Evolutionary conservation across 2,113 vertebrate genomes (phyloP), one percentile per base, ranked within the genome.

Genomic region (Tympanuchus pallidicinctus): DNA sequence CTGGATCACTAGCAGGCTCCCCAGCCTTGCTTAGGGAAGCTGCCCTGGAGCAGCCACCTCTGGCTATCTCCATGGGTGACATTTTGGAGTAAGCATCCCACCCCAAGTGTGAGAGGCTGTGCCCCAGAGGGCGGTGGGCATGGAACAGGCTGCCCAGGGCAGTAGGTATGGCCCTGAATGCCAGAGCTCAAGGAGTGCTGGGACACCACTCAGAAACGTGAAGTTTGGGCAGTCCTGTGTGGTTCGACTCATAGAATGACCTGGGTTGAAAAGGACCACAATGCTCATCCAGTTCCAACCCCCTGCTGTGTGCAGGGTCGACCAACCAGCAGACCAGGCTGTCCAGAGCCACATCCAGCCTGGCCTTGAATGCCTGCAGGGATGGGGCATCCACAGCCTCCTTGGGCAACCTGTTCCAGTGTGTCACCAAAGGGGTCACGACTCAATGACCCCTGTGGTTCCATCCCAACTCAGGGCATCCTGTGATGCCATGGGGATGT

Each of bases 11-110:
- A 24, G 57, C 64, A 48, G 40, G 54, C 72, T 8, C 64, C 52
- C 45, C 94, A 95, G 92, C 94, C 90, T 91, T 90, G 72, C 72
- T 77, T 65, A 24, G 87, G 61, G 50, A 15, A 24, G 60, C 57
- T 77, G 40, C 47, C 82, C 40, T 27, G 45, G 30, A 74, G 38
- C 9, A 78, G 50, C 16, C 2, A 1, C 22, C 25, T 64, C 52
- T 25, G 20, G 63, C 6, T 16, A 34, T n/a, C 38, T 72, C 65
- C 65, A 30, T 0, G 1, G 32, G 42, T 0, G 4, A 24, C 16
- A 16, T 13, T 74, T 47, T 52, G 72, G 56, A 88, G 42, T 0
- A 1, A 74, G 28, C 34, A 42, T 9, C 43, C 47, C 65, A 30
- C 45, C 61, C n/a, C 38, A 61, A 54, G 8, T 28, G 52, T 54